Base-by-base conservation (phyloP, 2,113 vertebrate species). In the Cebus imitator region DNA sequence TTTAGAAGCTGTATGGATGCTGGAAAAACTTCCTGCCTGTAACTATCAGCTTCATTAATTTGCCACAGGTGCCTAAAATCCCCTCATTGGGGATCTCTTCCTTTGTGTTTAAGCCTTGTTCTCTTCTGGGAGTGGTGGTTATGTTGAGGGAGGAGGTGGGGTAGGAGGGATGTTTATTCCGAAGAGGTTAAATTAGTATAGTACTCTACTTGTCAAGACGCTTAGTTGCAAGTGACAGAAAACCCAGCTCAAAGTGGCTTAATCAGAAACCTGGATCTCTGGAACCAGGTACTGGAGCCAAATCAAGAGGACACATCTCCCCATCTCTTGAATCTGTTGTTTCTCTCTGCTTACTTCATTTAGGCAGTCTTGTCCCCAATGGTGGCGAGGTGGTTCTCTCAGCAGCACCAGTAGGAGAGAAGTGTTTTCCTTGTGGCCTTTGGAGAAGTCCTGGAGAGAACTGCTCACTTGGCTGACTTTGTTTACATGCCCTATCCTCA, bases 401-500 rank as follows among this genome's bases (percentile, higher is more conserved):
- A 8, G 17, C 20, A 40, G 30, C 40, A 16, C 9, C 25, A 23
- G 9, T 9, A 20, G 68, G 8, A 81, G 20, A 90, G n/a, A 17
- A 35, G 32, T 5, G 2, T 43, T 75, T 43, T 82, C 9, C 1
- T 58, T 32, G 12, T 5, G 30, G 43, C 18, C 12, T 4, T 43
- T 43, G 76, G 72, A 25, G 8, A 78, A 73, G 32, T n/a, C 61
- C 48, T n/a, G 2, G 58, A n/a, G 17, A 32, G 52, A 50, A 73
- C 5, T 0, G 8, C 8, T 50, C 13, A 32, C 57, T 23, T 43
- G 23, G 57, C 9, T 83, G 68, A 27, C 20, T 52, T 50, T 73
- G 52, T 50, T 70, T 50, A 1, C 0, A 0, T 12, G 43, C 37
- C n/a, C 37, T 3, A 73, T 84, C 27, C 32, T 45, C 27, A 70